Conservation (phyloP, 64 coral and sea anemone species). For the Porites australiensis region DNA sequence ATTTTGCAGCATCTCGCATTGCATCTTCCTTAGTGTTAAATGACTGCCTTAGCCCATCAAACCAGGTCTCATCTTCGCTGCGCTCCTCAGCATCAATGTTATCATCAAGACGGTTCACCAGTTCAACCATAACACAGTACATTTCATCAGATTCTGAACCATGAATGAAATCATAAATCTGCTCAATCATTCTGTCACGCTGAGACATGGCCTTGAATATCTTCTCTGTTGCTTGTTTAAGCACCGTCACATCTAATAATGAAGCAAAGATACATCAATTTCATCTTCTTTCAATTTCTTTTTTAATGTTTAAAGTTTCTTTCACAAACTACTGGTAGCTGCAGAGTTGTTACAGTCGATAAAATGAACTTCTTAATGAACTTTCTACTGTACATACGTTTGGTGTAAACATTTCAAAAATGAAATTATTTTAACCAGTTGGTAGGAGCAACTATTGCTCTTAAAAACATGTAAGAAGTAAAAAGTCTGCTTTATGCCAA, state of each 20-base stretch:
- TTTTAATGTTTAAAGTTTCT: too few relatives aligned
- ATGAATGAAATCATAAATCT: conserved; percentile 71
- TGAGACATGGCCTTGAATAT: conserved; percentile 78
- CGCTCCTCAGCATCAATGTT: conserved; percentile 90
- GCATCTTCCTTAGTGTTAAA: conserved; percentile 81
- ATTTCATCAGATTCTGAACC: conserved; percentile 72
- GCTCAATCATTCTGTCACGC: conserved; percentile 80
- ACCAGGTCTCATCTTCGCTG: conserved; percentile 89
- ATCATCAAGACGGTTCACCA: conserved; percentile 75
- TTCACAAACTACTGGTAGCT: too few relatives aligned
- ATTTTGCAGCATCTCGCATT: conserved; percentile 71
- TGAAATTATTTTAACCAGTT: too few relatives aligned
- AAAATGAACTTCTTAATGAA: too few relatives aligned
- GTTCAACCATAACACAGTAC: conserved; percentile 81
- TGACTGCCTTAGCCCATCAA: conserved; percentile 77
- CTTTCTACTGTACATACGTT: too few relatives aligned
- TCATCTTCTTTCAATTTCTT: too few relatives aligned
- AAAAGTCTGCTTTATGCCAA: too few relatives aligned
- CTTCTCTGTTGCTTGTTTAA: conserved; percentile 85
- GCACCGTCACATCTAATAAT: conserved; percentile 77
- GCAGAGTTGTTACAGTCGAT: too few relatives aligned
- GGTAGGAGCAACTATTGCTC: too few relatives aligned
- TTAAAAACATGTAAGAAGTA: too few relatives aligned
- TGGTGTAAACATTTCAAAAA: too few relatives aligned
- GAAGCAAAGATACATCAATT: too few relatives aligned